Base-by-base conservation (phyloP, 2,113 vertebrate species). In the Panthera leo region DNA sequence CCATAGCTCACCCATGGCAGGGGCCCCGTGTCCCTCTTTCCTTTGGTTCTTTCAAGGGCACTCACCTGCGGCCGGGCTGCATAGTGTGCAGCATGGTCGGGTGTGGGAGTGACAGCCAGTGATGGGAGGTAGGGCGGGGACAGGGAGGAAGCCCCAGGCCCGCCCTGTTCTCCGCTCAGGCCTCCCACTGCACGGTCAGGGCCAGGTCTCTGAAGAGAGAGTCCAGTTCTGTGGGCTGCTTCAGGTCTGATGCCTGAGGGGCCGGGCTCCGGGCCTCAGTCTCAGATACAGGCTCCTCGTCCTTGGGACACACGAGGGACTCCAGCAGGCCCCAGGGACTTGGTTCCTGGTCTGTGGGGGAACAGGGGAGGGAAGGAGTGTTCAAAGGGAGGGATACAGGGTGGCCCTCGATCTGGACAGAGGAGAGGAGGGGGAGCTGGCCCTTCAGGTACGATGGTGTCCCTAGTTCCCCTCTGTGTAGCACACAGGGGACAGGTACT, bases 161-260 rank as follows among this genome's bases (percentile, higher is more conserved):
- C 19, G 48, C 25, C 27, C n/a, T 1, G 8, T 5, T 8, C 61
- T 80, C 29, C 16, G 3, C 70, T 98, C 95, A 98, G 87, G 98
- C 14, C 65, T 99, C 98, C 98, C 98, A 99, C 84, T 98, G 97
- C 48, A 99, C 95, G 0, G 97, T 99, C 70, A 99, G 94, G 76
- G 98, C 98, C 98, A 99, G 61, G n/a, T 97, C 98, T 95, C 93
- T 98, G 97, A 99, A 99, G 1, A 99, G 83, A 29, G 70, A 93
- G 83, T 97, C 97, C 79, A 97, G 76, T 53, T 94, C 97, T 4
- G 31, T 3, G 9, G 94, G 34, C 14, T 18, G 90, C 63, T 95
- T 83, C 13, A 25, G 88, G 67, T 75, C 88, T 16, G 78, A 13
- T 76, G 6, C 36, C 21, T 1, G 42, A 51, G 70, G 65, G 29